Percentiles rank a stretch among this genome's conserved stretches.
These are phyloP conservation scores for Desoria tigrina DNA, from an alignment of 2,888 invertebrate genomes.

Conservation along the genomic window DNA sequence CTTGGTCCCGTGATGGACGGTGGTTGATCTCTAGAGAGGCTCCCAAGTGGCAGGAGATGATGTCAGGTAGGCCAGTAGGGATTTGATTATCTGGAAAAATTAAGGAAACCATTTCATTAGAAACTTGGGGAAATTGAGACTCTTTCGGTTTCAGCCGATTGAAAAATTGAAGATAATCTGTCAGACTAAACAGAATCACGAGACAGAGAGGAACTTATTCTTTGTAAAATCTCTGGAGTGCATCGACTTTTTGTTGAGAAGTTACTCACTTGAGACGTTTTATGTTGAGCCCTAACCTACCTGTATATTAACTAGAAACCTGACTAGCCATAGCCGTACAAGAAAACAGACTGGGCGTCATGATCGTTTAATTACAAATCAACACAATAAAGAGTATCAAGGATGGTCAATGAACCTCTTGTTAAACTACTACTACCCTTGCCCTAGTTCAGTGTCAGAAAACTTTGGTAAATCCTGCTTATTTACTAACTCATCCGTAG, in stretches of 20 bases:
- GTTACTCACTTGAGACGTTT: not conserved
- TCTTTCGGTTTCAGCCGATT: not conserved
- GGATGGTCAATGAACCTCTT: too few species aligned
- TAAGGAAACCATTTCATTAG: not conserved
- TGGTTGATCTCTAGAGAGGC: constrained; percentile 24
- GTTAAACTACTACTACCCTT: too few species aligned
- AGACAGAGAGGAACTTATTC: not conserved
- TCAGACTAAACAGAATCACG: not conserved
- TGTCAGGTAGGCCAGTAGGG: constrained; percentile 32
- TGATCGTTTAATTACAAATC: too few species aligned
- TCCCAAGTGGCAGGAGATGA: constrained; percentile 36
- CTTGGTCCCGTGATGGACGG: not conserved
- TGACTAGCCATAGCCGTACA: not conserved
- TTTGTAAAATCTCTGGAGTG: not conserved
- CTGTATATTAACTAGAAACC: not conserved
- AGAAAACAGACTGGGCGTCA: too few species aligned
- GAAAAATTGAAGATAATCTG: not conserved
- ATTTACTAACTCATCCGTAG: too few species aligned
- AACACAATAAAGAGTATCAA: too few species aligned
- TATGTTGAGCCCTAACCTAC: too few species aligned
- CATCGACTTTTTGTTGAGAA: constrained; percentile 1
- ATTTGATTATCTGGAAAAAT: not conserved
- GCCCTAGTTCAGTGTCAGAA: too few species aligned
- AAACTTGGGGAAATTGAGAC: not conserved
- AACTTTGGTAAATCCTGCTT: too few species aligned